Percentiles rank a stretch among this genome's conserved stretches.
phyloP scores from a whole-genome alignment of 2,888 invertebrate genomes.

The Barypeithes pellucidus region DNA sequence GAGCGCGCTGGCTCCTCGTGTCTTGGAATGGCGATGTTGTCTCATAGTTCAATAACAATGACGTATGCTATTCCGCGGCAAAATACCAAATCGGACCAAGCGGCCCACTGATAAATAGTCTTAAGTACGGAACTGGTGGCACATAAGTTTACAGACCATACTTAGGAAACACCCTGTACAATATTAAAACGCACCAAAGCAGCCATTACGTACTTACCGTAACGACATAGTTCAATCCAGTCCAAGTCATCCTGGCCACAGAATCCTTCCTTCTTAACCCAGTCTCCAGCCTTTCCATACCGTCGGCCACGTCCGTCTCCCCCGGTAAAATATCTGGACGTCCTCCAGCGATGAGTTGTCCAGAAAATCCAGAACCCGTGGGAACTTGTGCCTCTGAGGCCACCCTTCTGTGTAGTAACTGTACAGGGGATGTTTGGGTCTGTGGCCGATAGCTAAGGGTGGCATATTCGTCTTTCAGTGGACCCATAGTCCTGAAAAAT shows the following conservation, averaged over 20 bases:
- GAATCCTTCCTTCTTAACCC: constrained; percentile 81
- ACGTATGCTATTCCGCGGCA: too few species aligned
- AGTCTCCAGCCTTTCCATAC: constrained; percentile 60
- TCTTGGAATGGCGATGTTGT: too few species aligned
- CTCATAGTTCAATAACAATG: too few species aligned
- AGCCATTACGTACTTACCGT: constrained; percentile 73
- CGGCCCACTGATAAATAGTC: too few species aligned
- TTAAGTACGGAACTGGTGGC: too few species aligned
- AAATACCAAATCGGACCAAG: too few species aligned
- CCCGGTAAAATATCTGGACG: constrained; percentile 70
- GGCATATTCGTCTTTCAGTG: constrained; percentile 72
- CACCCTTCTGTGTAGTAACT: constrained; percentile 39
- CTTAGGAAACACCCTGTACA: too few species aligned
- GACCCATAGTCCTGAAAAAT: constrained; percentile 71
- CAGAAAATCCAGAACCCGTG: constrained; percentile 52
- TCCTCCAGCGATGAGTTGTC: constrained; percentile 63
- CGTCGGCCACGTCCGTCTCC: constrained; percentile 66
- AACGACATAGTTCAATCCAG: constrained; percentile 85
- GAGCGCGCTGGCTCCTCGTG: too few species aligned
- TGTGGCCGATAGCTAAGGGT: constrained; percentile 59
- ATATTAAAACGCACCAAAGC: too few species aligned
- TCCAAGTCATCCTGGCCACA: constrained; percentile 86
- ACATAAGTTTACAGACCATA: too few species aligned
- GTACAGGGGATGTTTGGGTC: constrained; percentile 52
- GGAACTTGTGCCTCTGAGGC: constrained; percentile 58